Percentiles rank a stretch among this genome's conserved stretches.
Evolutionary conservation across 2,113 vertebrate species (phyloP).

Genomic region (Bos indicus): DNA sequence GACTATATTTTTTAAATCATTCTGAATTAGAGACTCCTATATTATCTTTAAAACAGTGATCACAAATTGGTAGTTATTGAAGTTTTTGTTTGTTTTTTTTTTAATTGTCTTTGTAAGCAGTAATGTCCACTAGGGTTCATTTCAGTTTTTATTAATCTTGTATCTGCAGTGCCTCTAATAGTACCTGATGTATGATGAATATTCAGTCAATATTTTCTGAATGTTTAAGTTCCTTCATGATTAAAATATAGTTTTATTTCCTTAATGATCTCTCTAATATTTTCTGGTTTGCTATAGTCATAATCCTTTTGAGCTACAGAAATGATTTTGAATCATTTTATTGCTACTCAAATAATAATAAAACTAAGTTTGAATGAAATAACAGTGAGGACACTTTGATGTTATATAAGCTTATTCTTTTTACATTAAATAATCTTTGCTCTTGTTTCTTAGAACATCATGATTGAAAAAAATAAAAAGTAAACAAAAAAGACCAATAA

Average conservation of each 20-base stretch:
- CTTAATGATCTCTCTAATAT: background rate
- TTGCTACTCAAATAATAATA: background rate
- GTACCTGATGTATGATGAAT: background rate
- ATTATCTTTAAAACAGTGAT: background rate
- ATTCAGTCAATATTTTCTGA: background rate
- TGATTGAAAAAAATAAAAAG: background rate
- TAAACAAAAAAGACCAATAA: background rate
- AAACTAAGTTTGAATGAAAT: background rate
- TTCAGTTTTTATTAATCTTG: background rate
- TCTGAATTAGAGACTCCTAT: background rate
- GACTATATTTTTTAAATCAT: background rate
- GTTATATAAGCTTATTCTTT: background rate
- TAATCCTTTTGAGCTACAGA: background rate
- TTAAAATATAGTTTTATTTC: background rate
- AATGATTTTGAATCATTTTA: background rate
- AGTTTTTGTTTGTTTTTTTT: background rate
- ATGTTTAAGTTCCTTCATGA: background rate
- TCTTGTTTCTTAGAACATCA: background rate
- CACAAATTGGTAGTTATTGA: background rate
- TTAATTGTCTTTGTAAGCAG: background rate
- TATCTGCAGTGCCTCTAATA: background rate
- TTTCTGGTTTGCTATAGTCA: background rate
- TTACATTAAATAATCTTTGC: background rate
- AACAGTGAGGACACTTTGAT: background rate
- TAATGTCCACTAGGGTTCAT: background rate